These are phyloP conservation scores for Neolamprologus brichardi DNA, from an alignment of 2,113 vertebrate genomes.

Conservation along the genomic window DNA sequence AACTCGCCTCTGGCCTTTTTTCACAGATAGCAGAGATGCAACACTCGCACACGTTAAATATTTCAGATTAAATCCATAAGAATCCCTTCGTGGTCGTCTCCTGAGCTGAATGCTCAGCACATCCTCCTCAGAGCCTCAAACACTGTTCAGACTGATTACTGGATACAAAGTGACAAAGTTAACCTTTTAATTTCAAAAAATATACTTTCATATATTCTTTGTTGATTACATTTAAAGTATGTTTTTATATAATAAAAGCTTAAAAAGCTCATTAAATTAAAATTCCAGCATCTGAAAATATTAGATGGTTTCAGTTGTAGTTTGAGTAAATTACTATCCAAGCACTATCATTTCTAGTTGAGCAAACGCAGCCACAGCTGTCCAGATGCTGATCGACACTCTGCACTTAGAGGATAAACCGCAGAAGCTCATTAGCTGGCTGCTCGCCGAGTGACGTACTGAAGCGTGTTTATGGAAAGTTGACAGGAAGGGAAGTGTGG, in stretches of 20 bases:
- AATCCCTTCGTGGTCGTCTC: not conserved
- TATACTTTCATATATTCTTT: not conserved
- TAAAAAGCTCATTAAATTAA: not conserved
- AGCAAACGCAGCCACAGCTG: not conserved
- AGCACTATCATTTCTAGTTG: not conserved
- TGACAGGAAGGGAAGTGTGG: not conserved
- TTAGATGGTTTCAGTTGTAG: not conserved
- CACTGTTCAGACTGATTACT: not conserved
- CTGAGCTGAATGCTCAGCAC: not conserved
- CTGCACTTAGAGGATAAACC: not conserved
- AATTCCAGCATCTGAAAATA: rapidly evolving
- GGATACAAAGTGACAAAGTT: not conserved
- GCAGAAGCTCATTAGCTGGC: not conserved
- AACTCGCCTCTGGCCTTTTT: not conserved
- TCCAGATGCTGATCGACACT: not conserved
- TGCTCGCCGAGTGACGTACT: not conserved
- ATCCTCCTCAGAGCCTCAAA: not conserved
- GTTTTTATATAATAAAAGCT: not conserved
- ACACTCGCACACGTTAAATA: rapidly evolving
- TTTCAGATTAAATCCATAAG: not conserved
- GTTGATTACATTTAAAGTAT: not conserved
- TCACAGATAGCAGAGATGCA: not conserved
- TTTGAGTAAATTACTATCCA: not conserved
- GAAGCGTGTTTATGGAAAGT: not conserved
- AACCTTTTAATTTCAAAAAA: not conserved